Evolutionary conservation across 2,888 invertebrate genomes (phyloP).

Genomic region (Chrysopilus asiliformis): DNA sequence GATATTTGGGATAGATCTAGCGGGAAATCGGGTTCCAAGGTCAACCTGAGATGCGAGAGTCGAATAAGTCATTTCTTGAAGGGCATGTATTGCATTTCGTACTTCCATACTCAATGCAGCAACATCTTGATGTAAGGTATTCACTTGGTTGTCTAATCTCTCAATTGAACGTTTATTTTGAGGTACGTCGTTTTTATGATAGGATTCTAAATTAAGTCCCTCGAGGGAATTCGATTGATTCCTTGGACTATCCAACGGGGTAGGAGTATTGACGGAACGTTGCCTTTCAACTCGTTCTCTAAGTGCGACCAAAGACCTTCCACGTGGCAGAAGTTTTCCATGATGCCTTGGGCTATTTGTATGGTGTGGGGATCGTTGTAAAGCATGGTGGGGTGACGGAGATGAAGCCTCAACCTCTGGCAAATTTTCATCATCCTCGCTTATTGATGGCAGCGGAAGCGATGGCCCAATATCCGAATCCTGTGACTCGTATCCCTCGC

Average conservation of each 20-base stretch:
- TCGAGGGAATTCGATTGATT: conserved; percentile 41
- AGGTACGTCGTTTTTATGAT: conserved; percentile 16
- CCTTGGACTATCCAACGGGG: background rate
- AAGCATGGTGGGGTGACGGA: conserved; percentile 24
- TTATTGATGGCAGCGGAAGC: conserved; percentile 75
- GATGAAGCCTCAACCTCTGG: conserved; percentile 54
- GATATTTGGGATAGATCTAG: conserved; percentile 72
- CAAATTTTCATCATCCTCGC: conserved; percentile 86
- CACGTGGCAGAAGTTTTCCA: conserved; percentile 45
- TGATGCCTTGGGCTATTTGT: conserved; percentile 45
- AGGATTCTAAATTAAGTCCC: conserved; percentile 43
- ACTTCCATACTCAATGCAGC: conserved; percentile 77
- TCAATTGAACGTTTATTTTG: conserved; percentile 43
- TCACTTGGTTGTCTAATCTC: conserved; percentile 67
- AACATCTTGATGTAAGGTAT: conserved; percentile 72
- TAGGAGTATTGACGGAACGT: conserved; percentile 41
- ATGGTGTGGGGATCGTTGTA: conserved; percentile 40
- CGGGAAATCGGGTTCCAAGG: conserved; percentile 46
- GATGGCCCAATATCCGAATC: conserved; percentile 34
- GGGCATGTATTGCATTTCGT: conserved; percentile 67
- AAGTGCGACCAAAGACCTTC: conserved; percentile 38
- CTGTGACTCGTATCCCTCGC: conserved; percentile 86
- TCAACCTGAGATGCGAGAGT: conserved; percentile 28
- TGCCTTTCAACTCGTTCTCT: conserved; percentile 55
- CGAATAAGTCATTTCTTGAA: conserved; percentile 67